phyloP scores from a whole-genome alignment of 2,113 vertebrate species.

The Notarius quadriscutis region DNA sequence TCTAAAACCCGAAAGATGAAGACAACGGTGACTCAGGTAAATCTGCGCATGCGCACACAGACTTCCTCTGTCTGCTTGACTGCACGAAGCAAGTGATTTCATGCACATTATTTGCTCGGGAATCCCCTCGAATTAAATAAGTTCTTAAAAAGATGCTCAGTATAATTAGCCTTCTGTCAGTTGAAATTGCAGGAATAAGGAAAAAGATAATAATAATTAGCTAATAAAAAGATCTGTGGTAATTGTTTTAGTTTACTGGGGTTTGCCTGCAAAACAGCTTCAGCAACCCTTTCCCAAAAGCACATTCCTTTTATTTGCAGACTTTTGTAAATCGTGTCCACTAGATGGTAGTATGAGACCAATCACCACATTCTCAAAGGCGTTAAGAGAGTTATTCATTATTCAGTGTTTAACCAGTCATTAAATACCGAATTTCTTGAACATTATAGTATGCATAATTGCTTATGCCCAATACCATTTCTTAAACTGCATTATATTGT shows the following conservation, averaged over 20 bases:
- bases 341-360: constrained; percentile 56
- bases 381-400: no score
- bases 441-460: neutral
- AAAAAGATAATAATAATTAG: neutral
- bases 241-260: neutral
- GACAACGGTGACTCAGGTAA: no score
- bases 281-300: neutral
- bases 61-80: no score
- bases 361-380: neutral
- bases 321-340: constrained; percentile 49
- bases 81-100: no score
- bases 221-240: neutral
- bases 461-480: neutral
- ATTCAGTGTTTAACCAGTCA: neutral
- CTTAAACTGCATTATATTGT: neutral
- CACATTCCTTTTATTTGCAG: neutral
- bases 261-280: neutral
- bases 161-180: neutral
- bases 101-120: no score
- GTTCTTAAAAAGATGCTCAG: neutral
- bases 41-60: no score
- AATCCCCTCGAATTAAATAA: no score
- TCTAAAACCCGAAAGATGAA: no score
- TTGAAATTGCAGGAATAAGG: neutral
- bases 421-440: neutral